Conservation (phyloP, 2,113 vertebrate species). For the Ictalurus punctatus region DNA sequence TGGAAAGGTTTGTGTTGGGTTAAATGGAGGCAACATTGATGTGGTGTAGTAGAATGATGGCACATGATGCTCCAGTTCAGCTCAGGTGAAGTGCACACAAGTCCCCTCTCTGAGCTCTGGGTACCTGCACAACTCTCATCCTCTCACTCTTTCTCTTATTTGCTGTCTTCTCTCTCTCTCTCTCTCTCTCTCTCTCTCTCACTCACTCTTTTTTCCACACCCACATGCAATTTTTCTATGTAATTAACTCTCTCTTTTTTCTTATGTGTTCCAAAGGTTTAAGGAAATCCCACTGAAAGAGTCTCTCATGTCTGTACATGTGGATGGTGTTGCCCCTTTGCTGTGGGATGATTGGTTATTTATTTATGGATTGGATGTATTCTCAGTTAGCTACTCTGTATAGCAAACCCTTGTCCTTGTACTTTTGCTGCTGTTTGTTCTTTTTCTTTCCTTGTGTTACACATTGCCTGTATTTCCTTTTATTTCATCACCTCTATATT, state of each 20-base stretch:
- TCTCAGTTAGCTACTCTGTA: conserved; percentile 66
- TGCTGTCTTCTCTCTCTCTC: conserved; percentile 8
- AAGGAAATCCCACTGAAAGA: conserved; percentile 35
- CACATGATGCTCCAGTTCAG: conserved; percentile 43
- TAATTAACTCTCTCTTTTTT: conserved; percentile 21
- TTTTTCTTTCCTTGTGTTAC: conserved; percentile 52
- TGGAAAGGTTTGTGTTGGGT: background rate
- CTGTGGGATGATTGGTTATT: conserved; percentile 66
- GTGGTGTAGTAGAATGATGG: conserved; percentile 26
- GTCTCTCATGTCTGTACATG: conserved; percentile 49
- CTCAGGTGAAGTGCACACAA: conserved; percentile 73
- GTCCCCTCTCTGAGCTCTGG: conserved; percentile 63
- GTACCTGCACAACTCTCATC: conserved; percentile 62
- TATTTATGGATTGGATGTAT: conserved; percentile 70
- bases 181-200: conserved; percentile 42
- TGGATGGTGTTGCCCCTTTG: conserved; percentile 63
- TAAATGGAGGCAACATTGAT: conserved; percentile 2
- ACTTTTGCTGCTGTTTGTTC: conserved; percentile 70
- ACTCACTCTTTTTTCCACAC: conserved; percentile 17
- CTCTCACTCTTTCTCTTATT: conserved; percentile 44
- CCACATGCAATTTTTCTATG: background rate
- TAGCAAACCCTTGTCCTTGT: conserved; percentile 65
- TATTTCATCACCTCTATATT: conserved; percentile 65
- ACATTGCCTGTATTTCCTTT: conserved; percentile 62
- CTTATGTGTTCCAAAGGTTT: conserved; percentile 66